Conservation (phyloP, 1,140 invertebrate genomes). For the Stegodyphus dumicola region DNA sequence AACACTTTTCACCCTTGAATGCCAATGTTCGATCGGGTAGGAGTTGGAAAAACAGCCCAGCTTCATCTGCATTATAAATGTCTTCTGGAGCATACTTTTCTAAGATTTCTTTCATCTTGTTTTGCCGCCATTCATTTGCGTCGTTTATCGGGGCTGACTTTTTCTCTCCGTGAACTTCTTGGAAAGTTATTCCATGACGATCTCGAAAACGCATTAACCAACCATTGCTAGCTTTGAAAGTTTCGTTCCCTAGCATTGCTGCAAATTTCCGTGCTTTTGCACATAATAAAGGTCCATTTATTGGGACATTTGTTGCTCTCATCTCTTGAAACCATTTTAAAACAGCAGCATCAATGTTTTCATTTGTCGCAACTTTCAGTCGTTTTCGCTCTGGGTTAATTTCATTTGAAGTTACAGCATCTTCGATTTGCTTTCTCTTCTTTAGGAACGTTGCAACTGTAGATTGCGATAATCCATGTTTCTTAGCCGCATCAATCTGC, state of each 20-base stretch:
- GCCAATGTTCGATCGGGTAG: too few species aligned
- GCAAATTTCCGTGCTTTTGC: constrained; percentile 12
- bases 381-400: constrained; percentile 10
- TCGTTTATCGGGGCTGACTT: constrained; percentile 2
- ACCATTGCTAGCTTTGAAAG: constrained; percentile 15
- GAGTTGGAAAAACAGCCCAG: too few species aligned
- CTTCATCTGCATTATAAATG: too few species aligned
- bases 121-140: too few species aligned
- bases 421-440: background rate
- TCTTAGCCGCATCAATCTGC: background rate
- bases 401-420: constrained; percentile 17
- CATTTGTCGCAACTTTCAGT: constrained; percentile 10
- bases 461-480: background rate
- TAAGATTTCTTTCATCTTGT: too few species aligned
- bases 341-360: constrained; percentile 15
- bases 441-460: background rate
- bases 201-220: constrained; percentile 15
- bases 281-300: constrained; percentile 8
- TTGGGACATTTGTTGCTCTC: constrained; percentile 13
- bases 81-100: too few species aligned
- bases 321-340: constrained; percentile 15
- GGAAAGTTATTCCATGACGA: constrained; percentile 17
- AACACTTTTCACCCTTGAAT: too few species aligned
- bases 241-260: constrained; percentile 15
- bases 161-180: constrained; percentile 18